A percentile compares a stretch with the other conserved stretches of the same genome.
phyloP scores from a whole-genome alignment of 1,140 invertebrate genomes.

The Drosophila carrolli region DNA sequence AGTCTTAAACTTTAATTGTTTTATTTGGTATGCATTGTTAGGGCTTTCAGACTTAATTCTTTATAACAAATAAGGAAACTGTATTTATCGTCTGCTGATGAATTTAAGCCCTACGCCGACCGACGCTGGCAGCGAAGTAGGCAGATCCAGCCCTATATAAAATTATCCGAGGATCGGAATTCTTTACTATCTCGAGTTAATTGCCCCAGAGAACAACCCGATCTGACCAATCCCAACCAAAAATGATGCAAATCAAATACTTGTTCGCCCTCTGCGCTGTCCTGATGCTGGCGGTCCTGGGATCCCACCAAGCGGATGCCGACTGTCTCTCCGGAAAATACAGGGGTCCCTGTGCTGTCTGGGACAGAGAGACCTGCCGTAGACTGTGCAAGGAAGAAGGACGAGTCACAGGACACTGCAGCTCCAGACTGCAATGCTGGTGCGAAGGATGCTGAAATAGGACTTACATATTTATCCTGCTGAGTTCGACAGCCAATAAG shows the following conservation, averaged over 20 bases:
- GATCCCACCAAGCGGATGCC: constrained; percentile 13
- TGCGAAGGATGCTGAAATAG: constrained; percentile 16
- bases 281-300: constrained; percentile 16
- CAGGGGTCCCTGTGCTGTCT: constrained; percentile 12
- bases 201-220: no score
- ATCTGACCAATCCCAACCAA: no score
- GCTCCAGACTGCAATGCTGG: constrained; percentile 4
- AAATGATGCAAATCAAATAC: constrained; percentile 18
- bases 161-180: not conserved
- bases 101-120: not conserved
- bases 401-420: constrained; percentile 10
- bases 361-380: constrained; percentile 11
- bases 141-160: not conserved
- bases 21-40: no score
- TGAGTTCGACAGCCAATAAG: no score
- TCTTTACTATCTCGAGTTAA: no score
- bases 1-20: no score
- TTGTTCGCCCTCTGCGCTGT: constrained; percentile 9
- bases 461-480: no score
- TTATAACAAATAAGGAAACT: no score
- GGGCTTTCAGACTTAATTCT: no score
- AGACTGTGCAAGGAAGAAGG: constrained; percentile 17
- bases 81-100: not conserved
- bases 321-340: constrained; percentile 17
- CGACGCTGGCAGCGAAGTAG: not conserved